Base-by-base conservation (phyloP, 2,113 vertebrate genomes). In the Loxodonta africana region DNA sequence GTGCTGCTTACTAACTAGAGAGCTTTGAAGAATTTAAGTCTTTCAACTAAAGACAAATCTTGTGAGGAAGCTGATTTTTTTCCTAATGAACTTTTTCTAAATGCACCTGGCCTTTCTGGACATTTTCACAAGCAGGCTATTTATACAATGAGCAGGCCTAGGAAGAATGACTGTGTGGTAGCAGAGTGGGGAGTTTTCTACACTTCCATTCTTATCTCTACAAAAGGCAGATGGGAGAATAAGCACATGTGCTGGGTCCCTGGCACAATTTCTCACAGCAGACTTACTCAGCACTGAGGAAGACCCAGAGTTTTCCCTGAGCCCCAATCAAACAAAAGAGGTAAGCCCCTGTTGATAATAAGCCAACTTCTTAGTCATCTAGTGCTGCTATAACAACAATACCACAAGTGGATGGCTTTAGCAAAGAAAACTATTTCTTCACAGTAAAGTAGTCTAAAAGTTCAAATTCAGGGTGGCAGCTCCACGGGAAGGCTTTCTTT, bases 201-300 rank as follows among this genome's bases (percentile, higher is more conserved):
- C 41, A 96, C 46, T 80, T 96, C 11, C 80, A 17, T 83, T 93
- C 53, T 96, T 57, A 71, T 91, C 74, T 97, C 77, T 96, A 0
- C 77, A 98, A 98, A 97, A 98, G 77, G 81, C 87, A 84, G 91
- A 94, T 87, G 97, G 88, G 57, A 51, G 98, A 98, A 97, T 93
- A 63, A 97, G 95, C 71, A 95, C 88, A 8, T 95, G 83, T 57
- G 92, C 88, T 57, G 88, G 83, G 77, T 11, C 3, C 17, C 30
- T 41, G 91, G 96, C 69, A 21, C 95, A 97, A 10, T 78, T 73
- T 30, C n/a, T 91, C 92, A 1, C 21, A 53, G 93, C 65, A 82
- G 60, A 91, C 85, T 71, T 87, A 28, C 90, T 87, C 81, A 96
- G 20, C 41, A 3, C 93, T 28, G 96, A 93, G 80, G 63, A 10